These are phyloP conservation scores for Typhlichthys subterraneus DNA, from an alignment of 2,797 vertebrate species.

Conservation along the genomic window DNA sequence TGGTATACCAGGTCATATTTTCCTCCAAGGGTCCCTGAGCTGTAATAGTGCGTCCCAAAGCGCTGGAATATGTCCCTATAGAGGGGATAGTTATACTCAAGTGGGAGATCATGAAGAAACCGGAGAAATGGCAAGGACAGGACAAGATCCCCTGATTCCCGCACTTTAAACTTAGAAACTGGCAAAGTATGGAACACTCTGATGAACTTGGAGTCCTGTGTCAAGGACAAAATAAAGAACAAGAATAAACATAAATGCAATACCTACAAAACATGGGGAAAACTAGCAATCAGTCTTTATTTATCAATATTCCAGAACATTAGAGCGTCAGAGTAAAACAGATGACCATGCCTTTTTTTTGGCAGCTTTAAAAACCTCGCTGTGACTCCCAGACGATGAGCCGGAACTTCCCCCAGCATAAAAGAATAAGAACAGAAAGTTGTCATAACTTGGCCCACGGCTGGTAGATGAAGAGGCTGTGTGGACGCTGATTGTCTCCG, in stretches of 20 bases:
- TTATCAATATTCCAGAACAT: no score
- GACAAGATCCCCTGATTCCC: constrained; percentile 73
- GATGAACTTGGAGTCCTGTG: constrained; percentile 87
- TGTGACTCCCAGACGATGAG: constrained; percentile 35
- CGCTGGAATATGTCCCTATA: constrained; percentile 90
- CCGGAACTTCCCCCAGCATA: background rate
- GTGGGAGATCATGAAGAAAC: constrained; percentile 85
- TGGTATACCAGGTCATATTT: constrained; percentile 93
- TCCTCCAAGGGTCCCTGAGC: constrained; percentile 87
- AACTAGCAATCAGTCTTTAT: no score
- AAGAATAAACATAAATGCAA: background rate
- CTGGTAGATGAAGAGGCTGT: accelerated
- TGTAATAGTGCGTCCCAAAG: constrained; percentile 94
- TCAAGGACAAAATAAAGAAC: background rate
- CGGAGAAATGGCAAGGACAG: constrained; percentile 85
- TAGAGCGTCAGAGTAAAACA: no score
- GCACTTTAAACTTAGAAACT: constrained; percentile 85
- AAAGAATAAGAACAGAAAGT: constrained; percentile 40
- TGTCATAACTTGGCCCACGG: accelerated
- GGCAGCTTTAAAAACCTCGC: constrained; percentile 80
- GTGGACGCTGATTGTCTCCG: constrained; percentile 28
- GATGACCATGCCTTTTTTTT: constrained; percentile 75
- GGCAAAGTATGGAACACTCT: constrained; percentile 86
- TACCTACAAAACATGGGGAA: no score
- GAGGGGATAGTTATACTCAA: constrained; percentile 90